A percentile compares a stretch with the other conserved stretches of the same genome.
Evolutionary conservation across 1,140 invertebrate genomes (phyloP).

Genomic region (Papilio aristodemus): DNA sequence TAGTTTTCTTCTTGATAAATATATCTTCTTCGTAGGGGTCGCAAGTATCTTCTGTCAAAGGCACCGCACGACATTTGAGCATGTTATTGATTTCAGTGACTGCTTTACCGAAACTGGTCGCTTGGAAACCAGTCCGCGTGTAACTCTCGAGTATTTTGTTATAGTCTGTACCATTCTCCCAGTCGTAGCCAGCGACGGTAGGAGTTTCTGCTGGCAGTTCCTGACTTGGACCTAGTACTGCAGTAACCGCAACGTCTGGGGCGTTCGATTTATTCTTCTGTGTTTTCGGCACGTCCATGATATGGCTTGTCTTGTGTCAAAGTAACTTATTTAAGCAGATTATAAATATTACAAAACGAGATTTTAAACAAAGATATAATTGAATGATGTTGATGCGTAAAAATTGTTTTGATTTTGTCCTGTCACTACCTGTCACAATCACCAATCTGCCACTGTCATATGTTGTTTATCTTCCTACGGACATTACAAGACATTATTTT

Average conservation of each 20-base stretch:
- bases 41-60: conserved; percentile 83
- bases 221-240: conserved; percentile 85
- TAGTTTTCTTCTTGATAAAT: conserved; percentile 88
- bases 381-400: conserved; percentile 6
- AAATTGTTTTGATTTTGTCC: neutral
- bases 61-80: conserved; percentile 86
- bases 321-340: neutral
- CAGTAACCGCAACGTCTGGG: conserved; percentile 82
- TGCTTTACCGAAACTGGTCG: conserved; percentile 95
- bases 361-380: neutral
- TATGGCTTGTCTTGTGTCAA: conserved; percentile 23
- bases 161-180: conserved; percentile 95
- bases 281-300: conserved; percentile 46
- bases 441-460: neutral
- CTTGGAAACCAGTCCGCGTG: conserved; percentile 94
- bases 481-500: neutral
- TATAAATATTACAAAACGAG: conserved; percentile 6
- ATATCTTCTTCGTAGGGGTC: conserved; percentile 88
- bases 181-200: conserved; percentile 92
- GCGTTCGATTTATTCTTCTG: conserved; percentile 52
- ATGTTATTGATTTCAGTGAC: conserved; percentile 96
- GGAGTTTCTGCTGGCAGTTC: conserved; percentile 83
- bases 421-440: neutral
- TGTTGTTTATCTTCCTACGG: neutral
- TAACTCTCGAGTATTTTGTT: conserved; percentile 91